Conservation (phyloP, 2,113 vertebrate species). For the Misgurnus anguillicaudatus region DNA sequence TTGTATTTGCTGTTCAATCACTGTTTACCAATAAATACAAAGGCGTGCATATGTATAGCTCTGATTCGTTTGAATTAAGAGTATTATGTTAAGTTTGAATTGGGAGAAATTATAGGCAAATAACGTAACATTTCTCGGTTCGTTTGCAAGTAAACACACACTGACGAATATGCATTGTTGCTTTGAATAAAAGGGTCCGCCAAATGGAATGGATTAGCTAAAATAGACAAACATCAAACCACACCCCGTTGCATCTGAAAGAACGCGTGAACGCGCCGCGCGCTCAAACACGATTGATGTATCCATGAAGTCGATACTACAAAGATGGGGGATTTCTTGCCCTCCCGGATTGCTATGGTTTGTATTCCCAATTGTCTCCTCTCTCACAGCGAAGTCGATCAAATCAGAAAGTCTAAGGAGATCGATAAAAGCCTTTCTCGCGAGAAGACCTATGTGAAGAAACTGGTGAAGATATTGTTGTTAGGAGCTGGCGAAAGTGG, state of each 20-base stretch:
- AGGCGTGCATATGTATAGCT: too few relatives aligned
- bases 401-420: conserved; percentile 88
- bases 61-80: too few relatives aligned
- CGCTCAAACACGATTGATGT: conserved; percentile 63
- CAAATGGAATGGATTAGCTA: too few relatives aligned
- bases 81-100: too few relatives aligned
- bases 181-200: too few relatives aligned
- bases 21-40: too few relatives aligned
- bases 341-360: conserved; percentile 88
- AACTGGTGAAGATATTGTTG: conserved; percentile 92
- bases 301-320: conserved; percentile 86
- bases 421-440: conserved; percentile 88
- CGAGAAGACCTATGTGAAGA: conserved; percentile 92
- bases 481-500: conserved; percentile 95
- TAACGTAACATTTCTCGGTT: too few relatives aligned
- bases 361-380: conserved; percentile 90
- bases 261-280: conserved; percentile 70
- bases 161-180: too few relatives aligned
- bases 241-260: conserved; percentile 22
- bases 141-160: too few relatives aligned
- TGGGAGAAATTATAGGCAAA: too few relatives aligned
- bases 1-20: too few relatives aligned
- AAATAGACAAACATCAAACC: conserved; percentile 8
- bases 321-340: conserved; percentile 99
- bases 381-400: conserved; percentile 86